Evolutionary conservation across 2,888 invertebrate genomes (phyloP).

Genomic region (Plagodis pulveraria): DNA sequence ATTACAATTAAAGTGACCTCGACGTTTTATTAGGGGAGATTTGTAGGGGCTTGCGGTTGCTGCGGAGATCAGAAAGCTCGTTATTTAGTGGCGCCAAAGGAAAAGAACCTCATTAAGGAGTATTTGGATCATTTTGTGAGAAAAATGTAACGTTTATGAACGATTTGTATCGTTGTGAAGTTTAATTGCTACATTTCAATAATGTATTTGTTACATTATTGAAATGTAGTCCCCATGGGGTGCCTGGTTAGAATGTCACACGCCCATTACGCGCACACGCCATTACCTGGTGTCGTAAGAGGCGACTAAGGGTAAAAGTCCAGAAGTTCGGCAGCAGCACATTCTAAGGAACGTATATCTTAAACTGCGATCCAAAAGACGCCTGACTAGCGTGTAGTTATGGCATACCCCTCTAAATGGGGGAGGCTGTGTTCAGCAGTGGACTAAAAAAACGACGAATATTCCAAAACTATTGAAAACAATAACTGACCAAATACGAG

Average conservation of each 20-base stretch:
- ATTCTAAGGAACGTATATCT: no score
- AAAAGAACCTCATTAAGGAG: conserved; percentile 7
- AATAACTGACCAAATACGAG: neutral
- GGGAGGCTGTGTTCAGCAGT: no score
- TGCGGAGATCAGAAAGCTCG: conserved; percentile 17
- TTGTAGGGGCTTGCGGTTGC: conserved; percentile 38
- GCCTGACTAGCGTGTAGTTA: no score
- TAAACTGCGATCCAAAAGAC: no score
- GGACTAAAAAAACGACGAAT: neutral
- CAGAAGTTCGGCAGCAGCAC: no score
- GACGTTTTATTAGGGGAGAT: conserved; percentile 49
- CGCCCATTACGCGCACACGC: no score
- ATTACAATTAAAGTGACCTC: conserved; percentile 68
- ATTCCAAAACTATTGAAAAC: no score
- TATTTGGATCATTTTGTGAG: conserved; percentile 8
- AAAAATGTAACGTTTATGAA: neutral
- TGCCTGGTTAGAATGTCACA: no score
- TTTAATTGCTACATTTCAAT: neutral
- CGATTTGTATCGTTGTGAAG: neutral
- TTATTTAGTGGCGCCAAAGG: conserved; percentile 18
- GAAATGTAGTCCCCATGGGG: no score
- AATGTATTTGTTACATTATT: neutral
- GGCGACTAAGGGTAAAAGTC: no score
- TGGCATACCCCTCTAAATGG: no score
- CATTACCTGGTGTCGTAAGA: no score